These are phyloP conservation scores for Heteromormyrus szaboi DNA, from an alignment of 2,797 vertebrate species.

Conservation along the genomic window DNA sequence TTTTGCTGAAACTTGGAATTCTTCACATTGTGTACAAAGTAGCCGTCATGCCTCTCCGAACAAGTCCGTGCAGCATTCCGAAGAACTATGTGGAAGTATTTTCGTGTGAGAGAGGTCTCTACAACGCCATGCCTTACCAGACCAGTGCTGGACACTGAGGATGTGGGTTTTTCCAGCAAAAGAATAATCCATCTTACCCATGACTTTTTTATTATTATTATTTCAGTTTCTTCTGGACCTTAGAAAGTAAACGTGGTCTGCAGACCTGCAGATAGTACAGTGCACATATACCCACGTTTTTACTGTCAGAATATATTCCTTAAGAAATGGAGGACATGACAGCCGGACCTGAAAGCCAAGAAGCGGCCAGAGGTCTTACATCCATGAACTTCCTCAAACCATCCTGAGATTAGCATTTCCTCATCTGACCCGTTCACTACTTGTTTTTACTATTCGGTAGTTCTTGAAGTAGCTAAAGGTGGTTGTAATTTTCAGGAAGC, in stretches of 20 bases:
- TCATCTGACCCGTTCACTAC: background rate
- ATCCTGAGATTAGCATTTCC: background rate
- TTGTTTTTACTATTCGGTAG: background rate
- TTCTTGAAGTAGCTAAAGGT: background rate
- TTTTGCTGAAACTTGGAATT: background rate
- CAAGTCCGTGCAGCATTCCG: background rate
- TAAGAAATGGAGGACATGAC: constrained; percentile 4
- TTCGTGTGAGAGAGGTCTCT: background rate
- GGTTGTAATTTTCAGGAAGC: background rate
- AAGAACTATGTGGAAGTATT: background rate
- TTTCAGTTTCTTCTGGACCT: background rate
- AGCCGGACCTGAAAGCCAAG: constrained; percentile 58
- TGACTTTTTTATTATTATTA: background rate
- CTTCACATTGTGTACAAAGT: background rate
- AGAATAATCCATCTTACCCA: background rate
- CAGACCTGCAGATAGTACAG: background rate
- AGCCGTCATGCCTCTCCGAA: background rate
- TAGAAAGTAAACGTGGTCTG: background rate
- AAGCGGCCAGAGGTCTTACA: constrained; percentile 31
- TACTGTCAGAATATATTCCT: background rate
- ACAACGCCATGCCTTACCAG: background rate
- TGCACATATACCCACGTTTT: background rate
- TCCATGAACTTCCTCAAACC: background rate
- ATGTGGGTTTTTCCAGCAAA: background rate
- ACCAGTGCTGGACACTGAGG: background rate